These are phyloP conservation scores for Metalampra italica DNA, from an alignment of 2,888 invertebrate species.

Conservation along the genomic window DNA sequence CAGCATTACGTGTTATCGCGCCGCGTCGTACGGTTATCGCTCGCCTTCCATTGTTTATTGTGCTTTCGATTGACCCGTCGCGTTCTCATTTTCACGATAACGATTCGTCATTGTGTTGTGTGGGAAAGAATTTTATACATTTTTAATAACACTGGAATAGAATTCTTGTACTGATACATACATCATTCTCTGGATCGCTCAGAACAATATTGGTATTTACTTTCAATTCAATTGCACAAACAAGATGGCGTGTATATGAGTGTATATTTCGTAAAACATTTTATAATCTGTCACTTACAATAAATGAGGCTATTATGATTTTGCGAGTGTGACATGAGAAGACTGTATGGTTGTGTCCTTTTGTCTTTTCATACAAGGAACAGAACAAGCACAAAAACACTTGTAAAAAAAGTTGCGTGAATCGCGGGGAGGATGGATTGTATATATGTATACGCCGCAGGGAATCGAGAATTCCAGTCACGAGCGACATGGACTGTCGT, in stretches of 20 bases:
- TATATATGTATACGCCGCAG: conserved; percentile 7
- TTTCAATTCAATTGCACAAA: too few species aligned
- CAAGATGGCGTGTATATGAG: too few species aligned
- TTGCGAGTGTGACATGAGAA: too few species aligned
- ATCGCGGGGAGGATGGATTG: too few species aligned
- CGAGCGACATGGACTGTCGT: conserved; percentile 38
- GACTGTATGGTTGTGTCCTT: too few species aligned
- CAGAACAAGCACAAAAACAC: too few species aligned
- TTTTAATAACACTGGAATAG: neutral
- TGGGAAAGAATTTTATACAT: conserved; percentile 1
- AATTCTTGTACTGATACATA: neutral
- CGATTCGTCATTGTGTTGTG: conserved; percentile 27
- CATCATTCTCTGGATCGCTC: neutral
- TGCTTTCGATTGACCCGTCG: conserved; percentile 32
- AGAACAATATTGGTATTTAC: too few species aligned
- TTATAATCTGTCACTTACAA: too few species aligned
- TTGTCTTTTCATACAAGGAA: too few species aligned
- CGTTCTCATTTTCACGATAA: conserved; percentile 28
- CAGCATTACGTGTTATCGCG: conserved; percentile 40
- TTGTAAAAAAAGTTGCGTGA: too few species aligned
- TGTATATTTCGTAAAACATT: too few species aligned
- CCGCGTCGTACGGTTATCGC: conserved; percentile 35
- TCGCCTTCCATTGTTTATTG: conserved; percentile 40
- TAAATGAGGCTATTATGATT: too few species aligned
- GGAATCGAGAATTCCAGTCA: conserved; percentile 52